These are phyloP conservation scores for Umimayanthus chanpuru DNA, from an alignment of 92 coral and sea anemone genomes.

Conservation along the genomic window DNA sequence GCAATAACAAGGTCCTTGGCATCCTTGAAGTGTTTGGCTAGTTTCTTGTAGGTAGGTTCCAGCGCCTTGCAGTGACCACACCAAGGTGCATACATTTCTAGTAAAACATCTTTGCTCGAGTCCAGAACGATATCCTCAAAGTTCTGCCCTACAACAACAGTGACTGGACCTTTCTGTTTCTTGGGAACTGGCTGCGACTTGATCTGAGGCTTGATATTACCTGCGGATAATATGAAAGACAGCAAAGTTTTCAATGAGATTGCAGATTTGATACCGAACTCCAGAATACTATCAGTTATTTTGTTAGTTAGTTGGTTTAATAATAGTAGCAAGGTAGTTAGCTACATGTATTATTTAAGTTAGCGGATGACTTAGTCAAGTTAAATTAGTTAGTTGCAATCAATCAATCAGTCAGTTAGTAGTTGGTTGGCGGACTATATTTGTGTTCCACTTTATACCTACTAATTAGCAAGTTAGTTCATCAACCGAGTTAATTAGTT, in stretches of 20 bases:
- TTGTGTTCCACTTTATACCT: background rate
- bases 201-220: slow-evolving; percentile 81
- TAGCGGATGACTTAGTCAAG: no score
- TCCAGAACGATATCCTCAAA: slow-evolving; percentile 91
- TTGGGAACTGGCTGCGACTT: slow-evolving; percentile 97
- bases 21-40: slow-evolving; percentile 87
- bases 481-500: background rate
- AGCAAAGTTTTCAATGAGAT: background rate
- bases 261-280: background rate
- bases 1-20: slow-evolving; percentile 86
- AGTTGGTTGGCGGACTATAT: no score
- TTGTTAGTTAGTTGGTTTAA: no score
- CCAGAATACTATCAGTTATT: background rate
- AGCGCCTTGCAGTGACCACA: slow-evolving; percentile 94
- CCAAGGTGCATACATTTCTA: slow-evolving; percentile 99
- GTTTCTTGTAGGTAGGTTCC: slow-evolving; percentile 89
- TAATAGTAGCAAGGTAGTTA: no score
- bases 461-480: background rate
- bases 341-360: no score
- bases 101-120: slow-evolving; percentile 82
- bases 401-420: no score
- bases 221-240: slow-evolving; percentile 35
- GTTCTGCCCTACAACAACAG: slow-evolving; percentile 88
- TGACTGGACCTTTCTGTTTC: slow-evolving; percentile 88
- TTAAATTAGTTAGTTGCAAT: no score